Evolutionary conservation across 2,113 vertebrate species (phyloP), one percentile per base, ranked within the genome.

Genomic region (Ibidorhyncha struthersii): DNA sequence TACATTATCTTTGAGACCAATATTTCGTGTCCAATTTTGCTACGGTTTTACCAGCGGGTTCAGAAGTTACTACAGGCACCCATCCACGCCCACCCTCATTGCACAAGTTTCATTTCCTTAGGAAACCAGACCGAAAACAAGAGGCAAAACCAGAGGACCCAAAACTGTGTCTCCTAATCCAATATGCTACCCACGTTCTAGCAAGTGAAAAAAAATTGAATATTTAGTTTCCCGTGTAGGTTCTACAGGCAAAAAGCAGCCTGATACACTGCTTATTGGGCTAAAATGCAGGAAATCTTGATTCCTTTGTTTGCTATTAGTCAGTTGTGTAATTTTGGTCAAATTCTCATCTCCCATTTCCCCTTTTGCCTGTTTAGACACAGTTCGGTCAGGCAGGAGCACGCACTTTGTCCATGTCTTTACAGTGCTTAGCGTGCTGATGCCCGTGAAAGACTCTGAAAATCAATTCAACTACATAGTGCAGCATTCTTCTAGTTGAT

Each of bases 71-170:
- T 67, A 14, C n/a, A 40, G 66, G n/a, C 73, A 67, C 34, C 23
- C 66, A 40, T 79, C 65, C 47, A 20, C 38, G 3, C 43, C 47
- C 73, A 29, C 9, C 0, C 0, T 69, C 52, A 85, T 82, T 95
- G 84, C 95, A 79, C 49, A 91, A 87, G 73, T 95, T 96, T 94
- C 87, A 49, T 88, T 97, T 97, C 96, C 89, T 87, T 88, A 82
- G 78, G 81, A 93, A 95, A 72, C 40, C 26, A 41, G 70, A 23
- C 62, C 61, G 56, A 93, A 96, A 91, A 58, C 36, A 41, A 62
- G 41, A 78, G 62, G 69, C 47, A 85, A 85, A 82, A 43, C 11
- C 43, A 82, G 53, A 78, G 36, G 85, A 65, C 19, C 58, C 19
- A 87, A 49, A 91, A 32, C 12, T 52, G 6, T 45, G 22, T 62